Evolutionary conservation across 2,113 vertebrate species (phyloP).

Genomic region (Ploceus nigricollis): DNA sequence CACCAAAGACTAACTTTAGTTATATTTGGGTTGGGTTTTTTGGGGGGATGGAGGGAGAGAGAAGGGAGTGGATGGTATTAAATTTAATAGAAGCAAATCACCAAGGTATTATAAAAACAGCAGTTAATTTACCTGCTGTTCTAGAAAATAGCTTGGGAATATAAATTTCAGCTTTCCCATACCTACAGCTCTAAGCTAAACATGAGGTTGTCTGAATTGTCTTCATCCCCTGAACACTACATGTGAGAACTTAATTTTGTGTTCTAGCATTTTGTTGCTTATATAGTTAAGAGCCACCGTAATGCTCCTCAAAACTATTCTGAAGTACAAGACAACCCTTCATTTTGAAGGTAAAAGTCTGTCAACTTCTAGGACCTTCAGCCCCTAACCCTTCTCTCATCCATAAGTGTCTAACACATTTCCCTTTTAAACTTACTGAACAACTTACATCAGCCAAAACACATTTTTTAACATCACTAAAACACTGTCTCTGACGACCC

Average conservation of each 20-base stretch:
- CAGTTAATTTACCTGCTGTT: not conserved
- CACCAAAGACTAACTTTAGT: not conserved
- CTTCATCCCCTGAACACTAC: not conserved
- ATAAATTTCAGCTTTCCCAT: not conserved
- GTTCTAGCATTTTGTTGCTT: not conserved
- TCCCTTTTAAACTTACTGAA: not conserved
- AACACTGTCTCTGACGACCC: fast-evolving
- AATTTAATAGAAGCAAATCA: not conserved
- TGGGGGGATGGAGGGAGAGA: fast-evolving
- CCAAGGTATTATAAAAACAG: not conserved
- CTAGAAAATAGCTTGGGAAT: not conserved
- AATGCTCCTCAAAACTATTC: not conserved
- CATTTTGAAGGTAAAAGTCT: not conserved
- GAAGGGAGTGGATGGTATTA: not conserved
- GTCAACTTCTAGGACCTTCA: not conserved
- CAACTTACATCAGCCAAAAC: not conserved
- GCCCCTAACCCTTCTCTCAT: not conserved
- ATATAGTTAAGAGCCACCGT: not conserved
- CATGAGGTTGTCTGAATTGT: not conserved
- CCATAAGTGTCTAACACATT: fast-evolving
- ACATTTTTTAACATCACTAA: not conserved
- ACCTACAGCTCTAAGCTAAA: not conserved
- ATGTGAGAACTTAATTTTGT: not conserved
- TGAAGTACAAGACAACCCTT: not conserved
- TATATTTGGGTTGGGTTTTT: not conserved